Base-by-base conservation (phyloP, 1,140 invertebrate species). In the Trichonephila inaurata region DNA sequence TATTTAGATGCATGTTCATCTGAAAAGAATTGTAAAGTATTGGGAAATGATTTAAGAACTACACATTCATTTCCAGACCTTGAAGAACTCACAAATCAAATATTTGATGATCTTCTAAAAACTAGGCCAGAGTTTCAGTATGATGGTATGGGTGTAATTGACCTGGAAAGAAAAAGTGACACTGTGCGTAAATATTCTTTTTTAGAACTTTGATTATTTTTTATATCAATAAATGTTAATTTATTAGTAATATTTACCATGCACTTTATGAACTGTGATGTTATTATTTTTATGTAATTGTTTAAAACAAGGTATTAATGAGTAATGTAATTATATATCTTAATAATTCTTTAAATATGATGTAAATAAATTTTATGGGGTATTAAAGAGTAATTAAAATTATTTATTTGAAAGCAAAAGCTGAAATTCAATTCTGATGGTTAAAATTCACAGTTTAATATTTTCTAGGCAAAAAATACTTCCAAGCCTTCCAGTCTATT, bases 1-100 rank as follows among this genome's bases (percentile, higher is more conserved):
- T 24, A 77, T 82, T 62, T 44, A 91, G 89, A 91, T 40, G 18
- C 77, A 62, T 61, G 44, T 40, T 44, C 72, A 60, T 24, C 19
- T 85, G 64, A 86, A 7, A 85, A 81, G 61, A 72, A 58, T 77
- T 7, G 51, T 51, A 92, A 85, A 60, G 28, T 8, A 60, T 62
- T 33, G 12, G 58, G 19, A 60, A 92, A 72, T 87, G 85, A 92
- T 16, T 6, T 33, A 10, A 60, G 44, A 21, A n/a, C 66, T 62
- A 61, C 88, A 18, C 89, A 83, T 64, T 86, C 89, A 28, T 91
- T 91, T 61, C 91, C 94, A 66, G 94, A 92, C 60, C 96, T 98
- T 81, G 97, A 98, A 95, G 97, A 98, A 96, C 97, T 98, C 77
- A 98, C 98, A 40, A 98, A 98, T 96, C 97, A 97, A 96, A 97